Evolutionary conservation across 2,888 invertebrate species (phyloP), one percentile per base, ranked within the genome.

Genomic region (Drosophila macrospina): DNA sequence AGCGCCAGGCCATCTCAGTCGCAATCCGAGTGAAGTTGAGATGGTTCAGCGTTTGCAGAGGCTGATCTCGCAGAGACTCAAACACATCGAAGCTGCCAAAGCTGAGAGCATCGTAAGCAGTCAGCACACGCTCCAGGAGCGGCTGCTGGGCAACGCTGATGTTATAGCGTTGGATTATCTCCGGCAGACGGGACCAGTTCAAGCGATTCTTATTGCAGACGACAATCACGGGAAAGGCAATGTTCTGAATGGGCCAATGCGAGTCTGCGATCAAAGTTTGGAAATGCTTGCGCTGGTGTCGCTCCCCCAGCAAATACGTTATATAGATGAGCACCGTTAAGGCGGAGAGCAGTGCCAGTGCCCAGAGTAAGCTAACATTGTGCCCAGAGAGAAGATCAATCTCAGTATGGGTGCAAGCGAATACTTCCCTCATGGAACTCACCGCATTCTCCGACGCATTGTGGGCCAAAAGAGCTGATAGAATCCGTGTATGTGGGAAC

Each of bases 161-260:
- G 75, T 30, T 91, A 51, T 71, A 90, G 5, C 64, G 70, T 0
- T 62, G 32, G 7, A 74, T 75, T 0, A 90, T 88, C 30, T 80
- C 76, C 0, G 77, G 48, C 2, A 91, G 59, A 13, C 90, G 90
- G 0, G 81, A 79, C 92, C 91, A 92, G 68, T 92, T 91, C 15
- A 92, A 64, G 4, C 90, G 91, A 66, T 92, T 91, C 5, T 76
- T 70, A 64, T 91, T 91, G 62, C 92, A 92, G 15, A 92, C 80
- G 2, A 91, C 79, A 5, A 92, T 51, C 10, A 89, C 89, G 0
- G 92, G 92, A 68, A 91, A 92, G 5, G 89, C 65, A 20, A 92
- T 90, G 15, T 89, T 77, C 50, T 70, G 75, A 0, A 92, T 70
- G 1, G 91, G 89, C 74, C 75, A 86, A n/a, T 73, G 86, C 0